These are phyloP conservation scores for Oceanodroma tethys DNA, from an alignment of 2,113 vertebrate genomes.

Conservation along the genomic window DNA sequence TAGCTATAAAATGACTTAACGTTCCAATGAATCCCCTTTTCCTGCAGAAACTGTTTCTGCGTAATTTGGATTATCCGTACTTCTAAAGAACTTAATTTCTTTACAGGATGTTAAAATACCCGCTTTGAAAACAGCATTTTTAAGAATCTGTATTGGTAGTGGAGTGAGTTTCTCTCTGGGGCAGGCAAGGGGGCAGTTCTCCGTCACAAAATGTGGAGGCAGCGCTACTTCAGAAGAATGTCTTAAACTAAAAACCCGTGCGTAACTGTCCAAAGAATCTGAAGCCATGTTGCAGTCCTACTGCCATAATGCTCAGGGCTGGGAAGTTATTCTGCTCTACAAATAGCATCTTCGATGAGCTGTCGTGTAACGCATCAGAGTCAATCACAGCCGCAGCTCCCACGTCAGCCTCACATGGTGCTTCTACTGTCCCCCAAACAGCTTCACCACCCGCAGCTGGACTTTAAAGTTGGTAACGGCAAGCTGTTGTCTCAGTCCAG, in stretches of 20 bases:
- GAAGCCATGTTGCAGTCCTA: neutral
- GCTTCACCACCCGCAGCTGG: neutral
- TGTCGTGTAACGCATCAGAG: accelerated
- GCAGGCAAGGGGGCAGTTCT: neutral
- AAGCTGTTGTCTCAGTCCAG: neutral
- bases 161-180: neutral
- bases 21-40: neutral
- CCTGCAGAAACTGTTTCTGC: neutral
- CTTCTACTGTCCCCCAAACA: neutral
- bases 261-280: neutral
- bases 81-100: neutral
- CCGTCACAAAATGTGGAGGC: accelerated
- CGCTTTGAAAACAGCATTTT: neutral
- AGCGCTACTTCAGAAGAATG: neutral
- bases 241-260: neutral
- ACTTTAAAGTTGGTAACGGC: neutral
- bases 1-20: neutral
- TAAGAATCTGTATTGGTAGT: neutral
- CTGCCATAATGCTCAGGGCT: neutral
- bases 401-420: accelerated
- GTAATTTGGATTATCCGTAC: neutral
- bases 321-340: neutral
- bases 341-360: neutral
- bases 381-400: neutral
- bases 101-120: neutral